Evolutionary conservation across 2,888 invertebrate genomes (phyloP).

Genomic region (Tridacna gigas): DNA sequence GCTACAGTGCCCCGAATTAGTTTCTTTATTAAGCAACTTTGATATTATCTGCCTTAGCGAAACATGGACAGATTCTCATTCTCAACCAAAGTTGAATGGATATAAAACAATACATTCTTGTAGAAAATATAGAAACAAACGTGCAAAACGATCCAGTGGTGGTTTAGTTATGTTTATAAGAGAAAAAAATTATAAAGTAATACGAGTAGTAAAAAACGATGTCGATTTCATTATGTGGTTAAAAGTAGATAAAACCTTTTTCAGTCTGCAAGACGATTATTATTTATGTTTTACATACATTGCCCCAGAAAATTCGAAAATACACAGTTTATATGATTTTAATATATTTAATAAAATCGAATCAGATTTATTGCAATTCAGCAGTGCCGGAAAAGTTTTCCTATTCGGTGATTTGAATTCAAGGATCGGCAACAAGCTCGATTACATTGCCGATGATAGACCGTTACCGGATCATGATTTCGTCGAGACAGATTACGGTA

Average conservation of each 20-base stretch:
- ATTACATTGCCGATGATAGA: background rate
- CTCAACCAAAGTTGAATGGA: slow-evolving; percentile 24
- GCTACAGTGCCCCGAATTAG: background rate
- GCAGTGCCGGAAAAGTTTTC: background rate
- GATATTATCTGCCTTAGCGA: slow-evolving; percentile 5
- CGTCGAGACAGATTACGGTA: background rate
- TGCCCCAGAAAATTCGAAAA: background rate
- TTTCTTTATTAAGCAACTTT: background rate
- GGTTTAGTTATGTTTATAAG: background rate
- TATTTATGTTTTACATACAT: slow-evolving; percentile 6
- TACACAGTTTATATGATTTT: background rate
- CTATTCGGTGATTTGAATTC: background rate
- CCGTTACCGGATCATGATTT: background rate
- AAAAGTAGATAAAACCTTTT: background rate
- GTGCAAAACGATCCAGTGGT: slow-evolving; percentile 26
- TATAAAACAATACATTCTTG: slow-evolving; percentile 24
- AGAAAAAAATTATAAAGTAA: background rate
- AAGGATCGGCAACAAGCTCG: background rate
- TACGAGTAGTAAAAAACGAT: background rate
- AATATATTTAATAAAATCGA: background rate
- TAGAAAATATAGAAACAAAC: slow-evolving; percentile 17
- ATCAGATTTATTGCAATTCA: background rate
- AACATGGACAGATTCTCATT: slow-evolving; percentile 20
- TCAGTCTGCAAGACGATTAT: background rate
- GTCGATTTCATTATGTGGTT: background rate